A percentile compares a stretch with the other conserved stretches of the same genome.
These are phyloP conservation scores for Grallaria varia DNA, from an alignment of 2,113 vertebrate species.

Conservation along the genomic window DNA sequence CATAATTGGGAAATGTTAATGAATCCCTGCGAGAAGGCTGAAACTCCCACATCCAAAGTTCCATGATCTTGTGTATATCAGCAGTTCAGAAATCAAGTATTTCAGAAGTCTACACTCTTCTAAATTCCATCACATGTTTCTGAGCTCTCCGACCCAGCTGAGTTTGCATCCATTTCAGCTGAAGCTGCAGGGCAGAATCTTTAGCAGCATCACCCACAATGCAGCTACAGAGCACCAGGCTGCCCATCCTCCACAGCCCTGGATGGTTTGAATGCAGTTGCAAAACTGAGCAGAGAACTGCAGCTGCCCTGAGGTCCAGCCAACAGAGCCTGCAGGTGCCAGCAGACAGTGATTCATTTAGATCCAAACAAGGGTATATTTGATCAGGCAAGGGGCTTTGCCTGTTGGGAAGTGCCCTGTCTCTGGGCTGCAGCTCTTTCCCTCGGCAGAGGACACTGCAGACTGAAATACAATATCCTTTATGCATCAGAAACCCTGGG, in stretches of 20 bases:
- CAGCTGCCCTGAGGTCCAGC: slow-evolving; percentile 41
- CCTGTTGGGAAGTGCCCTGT: background rate
- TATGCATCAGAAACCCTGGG: background rate
- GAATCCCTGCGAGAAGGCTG: background rate
- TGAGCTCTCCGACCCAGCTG: background rate
- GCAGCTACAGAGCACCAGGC: background rate
- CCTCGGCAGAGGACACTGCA: background rate
- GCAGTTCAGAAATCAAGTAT: background rate
- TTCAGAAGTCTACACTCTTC: background rate
- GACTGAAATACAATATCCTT: background rate
- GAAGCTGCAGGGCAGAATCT: slow-evolving; percentile 29
- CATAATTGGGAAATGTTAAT: slow-evolving; percentile 7
- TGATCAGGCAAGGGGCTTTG: slow-evolving; percentile 9
- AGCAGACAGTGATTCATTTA: slow-evolving; percentile 55
- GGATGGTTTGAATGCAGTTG: background rate
- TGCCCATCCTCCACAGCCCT: slow-evolving; percentile 29
- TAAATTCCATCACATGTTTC: background rate
- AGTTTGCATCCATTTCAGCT: background rate
- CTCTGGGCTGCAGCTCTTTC: background rate
- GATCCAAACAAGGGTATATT: slow-evolving; percentile 33
- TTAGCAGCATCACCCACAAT: slow-evolving; percentile 44
- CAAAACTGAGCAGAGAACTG: slow-evolving; percentile 42
- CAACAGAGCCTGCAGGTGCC: slow-evolving; percentile 49
- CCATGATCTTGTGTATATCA: background rate
- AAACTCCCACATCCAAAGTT: background rate